Evolutionary conservation across 2,113 vertebrate species (phyloP), one percentile per base, ranked within the genome.

Genomic region (Tauraco erythrolophus): DNA sequence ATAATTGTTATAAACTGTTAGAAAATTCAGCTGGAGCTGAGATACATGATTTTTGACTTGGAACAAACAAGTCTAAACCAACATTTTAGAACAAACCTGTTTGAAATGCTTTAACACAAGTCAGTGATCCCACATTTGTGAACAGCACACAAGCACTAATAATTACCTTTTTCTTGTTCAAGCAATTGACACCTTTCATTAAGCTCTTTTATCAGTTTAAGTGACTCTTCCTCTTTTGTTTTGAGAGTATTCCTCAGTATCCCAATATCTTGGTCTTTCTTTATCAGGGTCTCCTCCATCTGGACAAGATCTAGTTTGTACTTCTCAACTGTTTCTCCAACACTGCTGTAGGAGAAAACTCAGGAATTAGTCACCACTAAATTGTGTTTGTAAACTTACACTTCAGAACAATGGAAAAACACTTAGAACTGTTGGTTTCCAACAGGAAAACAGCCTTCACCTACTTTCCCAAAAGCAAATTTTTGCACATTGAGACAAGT

Each of bases 101-200:
- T 19, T 45, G 56, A 84, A 16, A 53, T 25, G 4, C 8, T 72
- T 50, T 51, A 61, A 82, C 33, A 56, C 9, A 43, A 0, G 0
- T 6, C 17, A 66, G 11, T 17, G 13, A 75, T 53, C 7, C 31
- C 37, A 82, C 4, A 17, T 3, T 35, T 0, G 3, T 17, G 6
- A 51, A 39, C 14, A 84, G 27, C 16, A 30, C 14, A 23, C 15
- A 78, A 53, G 14, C n/a, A 60, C 46, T 75, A 74, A n/a, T 3
- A 41, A 14, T 77, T 97, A 99, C 99, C 99, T 98, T 98, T 99
- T 89, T 99, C 99, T 51, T 98, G 96, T 89, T 99, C 98, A 58
- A 99, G 98, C 46, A 96, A 72, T 24, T 98, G 96, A 97, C 97
- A 99, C 37, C 96, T 98, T 64, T 98, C 98, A 81, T 97, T 98